Base-by-base conservation (phyloP, 2,113 vertebrate genomes). In the Pyxicephalus adspersus region DNA sequence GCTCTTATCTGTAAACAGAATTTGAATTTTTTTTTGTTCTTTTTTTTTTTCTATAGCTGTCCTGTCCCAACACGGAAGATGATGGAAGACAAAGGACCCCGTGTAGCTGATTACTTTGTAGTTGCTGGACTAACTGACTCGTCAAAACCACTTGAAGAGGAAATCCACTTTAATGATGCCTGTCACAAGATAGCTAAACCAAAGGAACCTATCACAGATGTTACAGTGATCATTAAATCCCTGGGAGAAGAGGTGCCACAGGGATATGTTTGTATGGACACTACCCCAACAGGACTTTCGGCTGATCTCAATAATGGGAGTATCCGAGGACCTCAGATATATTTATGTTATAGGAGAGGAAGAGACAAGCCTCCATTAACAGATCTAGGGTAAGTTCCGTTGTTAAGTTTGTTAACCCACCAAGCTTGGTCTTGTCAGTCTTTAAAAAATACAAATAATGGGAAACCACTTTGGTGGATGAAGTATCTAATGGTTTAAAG, bases 41-140 rank as follows among this genome's bases (percentile, higher is more conserved):
- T 78, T 72, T n/a, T n/a, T n/a, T n/a, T n/a, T n/a, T n/a, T n/a
- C n/a, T n/a, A n/a, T 84, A 94, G 94, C 76, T 86, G 38, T 51
- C 85, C 64, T 86, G 16, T 85, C 90, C 87, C 94, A 94, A 93
- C 89, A 96, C 96, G 94, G 94, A 95, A 95, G 88, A 99, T 97
- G 95, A 95, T 96, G 94, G 98, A 99, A 92, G 97, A 99, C 92
- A 98, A 97, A 92, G 95, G 96, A 55, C 95, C 95, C 84, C 98
- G 96, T 88, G 97, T 99, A 86, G 98, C 97, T 31, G 98, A 99
- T 92, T 99, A 99, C 92, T 99, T 99, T 84, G 98, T 99, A 86
- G 95, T 99, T 84, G 97, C 97, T 0, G 98, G 98, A 84, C 91
- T 99, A 77, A 98, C 97, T 0, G 94, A 97, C 83, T 91, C 90